Evolutionary conservation across 2,797 vertebrate genomes (phyloP).

Genomic region (Nasua narica): DNA sequence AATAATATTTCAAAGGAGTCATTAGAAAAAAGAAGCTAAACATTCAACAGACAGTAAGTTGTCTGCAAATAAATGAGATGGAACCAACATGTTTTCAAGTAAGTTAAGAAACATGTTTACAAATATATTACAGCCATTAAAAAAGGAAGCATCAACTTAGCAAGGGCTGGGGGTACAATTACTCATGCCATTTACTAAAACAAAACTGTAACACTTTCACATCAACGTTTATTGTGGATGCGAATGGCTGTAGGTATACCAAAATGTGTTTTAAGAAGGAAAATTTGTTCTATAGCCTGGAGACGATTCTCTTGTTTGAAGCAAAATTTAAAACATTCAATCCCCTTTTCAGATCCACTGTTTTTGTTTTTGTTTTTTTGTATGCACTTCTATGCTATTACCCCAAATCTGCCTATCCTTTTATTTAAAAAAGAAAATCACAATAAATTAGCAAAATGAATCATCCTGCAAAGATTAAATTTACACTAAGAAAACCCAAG

Average conservation of each 20-base stretch:
- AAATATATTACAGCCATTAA: slow-evolving; percentile 84
- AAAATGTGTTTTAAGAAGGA: slow-evolving; percentile 31
- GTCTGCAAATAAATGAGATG: slow-evolving; percentile 90
- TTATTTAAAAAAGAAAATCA: neutral
- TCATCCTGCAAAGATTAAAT: neutral
- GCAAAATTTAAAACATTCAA: slow-evolving; percentile 32
- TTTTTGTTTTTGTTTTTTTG: neutral
- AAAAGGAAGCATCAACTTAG: slow-evolving; percentile 76
- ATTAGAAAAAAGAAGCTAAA: slow-evolving; percentile 89
- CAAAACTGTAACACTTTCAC: slow-evolving; percentile 66
- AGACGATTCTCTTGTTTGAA: slow-evolving; percentile 14
- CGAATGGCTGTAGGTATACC: slow-evolving; percentile 3
- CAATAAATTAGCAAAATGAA: neutral
- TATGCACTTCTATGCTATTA: neutral
- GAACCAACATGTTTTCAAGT: slow-evolving; percentile 88
- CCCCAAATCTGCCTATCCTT: neutral
- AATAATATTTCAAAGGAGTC: slow-evolving; percentile 92
- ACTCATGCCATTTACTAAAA: slow-evolving; percentile 76
- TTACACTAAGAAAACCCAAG: neutral
- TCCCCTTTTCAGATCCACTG: neutral
- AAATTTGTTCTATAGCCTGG: neutral
- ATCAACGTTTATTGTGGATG: slow-evolving; percentile 33
- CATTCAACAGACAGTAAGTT: slow-evolving; percentile 88
- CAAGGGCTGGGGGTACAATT: slow-evolving; percentile 68
- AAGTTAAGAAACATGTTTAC: slow-evolving; percentile 87